These are phyloP conservation scores for Trachurus trachurus DNA, from an alignment of 2,797 vertebrate genomes.

Conservation along the genomic window DNA sequence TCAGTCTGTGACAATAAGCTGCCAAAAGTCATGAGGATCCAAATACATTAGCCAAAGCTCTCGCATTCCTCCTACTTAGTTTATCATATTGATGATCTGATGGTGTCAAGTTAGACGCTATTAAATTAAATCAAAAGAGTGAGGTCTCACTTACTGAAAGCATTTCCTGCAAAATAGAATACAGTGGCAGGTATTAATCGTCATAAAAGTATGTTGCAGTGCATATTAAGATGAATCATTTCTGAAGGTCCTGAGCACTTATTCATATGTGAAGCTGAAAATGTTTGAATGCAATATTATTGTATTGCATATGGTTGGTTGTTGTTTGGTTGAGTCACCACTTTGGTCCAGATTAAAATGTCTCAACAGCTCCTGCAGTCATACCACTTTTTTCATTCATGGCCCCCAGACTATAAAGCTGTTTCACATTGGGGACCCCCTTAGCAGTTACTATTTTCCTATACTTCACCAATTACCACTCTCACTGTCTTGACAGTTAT, in stretches of 20 bases:
- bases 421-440: too few species aligned
- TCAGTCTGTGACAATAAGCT: conserved; percentile 33
- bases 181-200: neutral
- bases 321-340: neutral
- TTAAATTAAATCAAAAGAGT: conserved; percentile 18
- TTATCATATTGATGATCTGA: conserved; percentile 28
- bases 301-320: neutral
- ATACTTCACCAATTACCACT: too few species aligned
- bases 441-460: too few species aligned
- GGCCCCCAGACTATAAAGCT: neutral
- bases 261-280: neutral
- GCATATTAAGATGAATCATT: conserved; percentile 4
- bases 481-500: too few species aligned
- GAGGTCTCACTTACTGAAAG: conserved; percentile 13
- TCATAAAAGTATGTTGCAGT: neutral
- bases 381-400: neutral
- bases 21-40: conserved; percentile 41
- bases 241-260: neutral
- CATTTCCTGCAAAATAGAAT: conserved; percentile 14
- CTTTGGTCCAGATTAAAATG: neutral
- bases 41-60: conserved; percentile 18
- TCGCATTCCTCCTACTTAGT: conserved; percentile 48
- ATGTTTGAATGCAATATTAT: neutral
- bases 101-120: conserved; percentile 18
- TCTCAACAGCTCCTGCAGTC: neutral